Conservation (phyloP, 2,888 invertebrate species). For the Drepanosiphum platanoidis region DNA sequence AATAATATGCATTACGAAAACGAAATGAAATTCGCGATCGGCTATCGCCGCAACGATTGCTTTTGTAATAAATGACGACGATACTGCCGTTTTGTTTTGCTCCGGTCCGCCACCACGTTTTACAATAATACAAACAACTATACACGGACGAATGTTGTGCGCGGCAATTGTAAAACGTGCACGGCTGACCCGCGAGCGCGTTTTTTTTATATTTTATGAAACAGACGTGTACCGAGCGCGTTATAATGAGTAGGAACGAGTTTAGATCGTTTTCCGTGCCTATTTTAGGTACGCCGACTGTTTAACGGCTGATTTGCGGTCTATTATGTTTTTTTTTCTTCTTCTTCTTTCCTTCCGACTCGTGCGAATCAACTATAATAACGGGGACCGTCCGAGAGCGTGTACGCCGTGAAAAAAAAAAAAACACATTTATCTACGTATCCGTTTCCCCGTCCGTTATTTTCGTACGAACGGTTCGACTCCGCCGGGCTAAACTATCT, state of each 20-base stretch:
- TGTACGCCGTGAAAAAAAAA: too few species aligned
- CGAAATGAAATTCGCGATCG: too few species aligned
- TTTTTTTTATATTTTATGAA: background rate
- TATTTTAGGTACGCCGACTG: background rate
- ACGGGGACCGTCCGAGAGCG: background rate
- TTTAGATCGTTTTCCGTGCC: constrained; percentile 20
- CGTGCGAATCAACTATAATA: constrained; percentile 5
- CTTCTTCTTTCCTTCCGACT: background rate
- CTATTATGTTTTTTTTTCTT: background rate
- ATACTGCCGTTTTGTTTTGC: too few species aligned
- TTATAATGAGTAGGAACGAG: background rate
- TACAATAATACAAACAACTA: background rate
- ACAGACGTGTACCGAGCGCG: background rate
- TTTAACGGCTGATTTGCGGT: background rate
- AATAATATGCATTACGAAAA: too few species aligned
- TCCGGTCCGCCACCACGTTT: too few species aligned
- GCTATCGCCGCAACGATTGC: too few species aligned
- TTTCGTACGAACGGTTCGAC: background rate
- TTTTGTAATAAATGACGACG: too few species aligned
- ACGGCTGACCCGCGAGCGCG: background rate
- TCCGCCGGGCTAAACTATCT: too few species aligned
- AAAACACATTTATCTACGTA: constrained; percentile 13
- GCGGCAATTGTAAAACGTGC: background rate
- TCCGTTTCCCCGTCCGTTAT: background rate
- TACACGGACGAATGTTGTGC: background rate